Conservation (phyloP, 2,888 invertebrate genomes). For the Eutolmus rufibarbis region DNA sequence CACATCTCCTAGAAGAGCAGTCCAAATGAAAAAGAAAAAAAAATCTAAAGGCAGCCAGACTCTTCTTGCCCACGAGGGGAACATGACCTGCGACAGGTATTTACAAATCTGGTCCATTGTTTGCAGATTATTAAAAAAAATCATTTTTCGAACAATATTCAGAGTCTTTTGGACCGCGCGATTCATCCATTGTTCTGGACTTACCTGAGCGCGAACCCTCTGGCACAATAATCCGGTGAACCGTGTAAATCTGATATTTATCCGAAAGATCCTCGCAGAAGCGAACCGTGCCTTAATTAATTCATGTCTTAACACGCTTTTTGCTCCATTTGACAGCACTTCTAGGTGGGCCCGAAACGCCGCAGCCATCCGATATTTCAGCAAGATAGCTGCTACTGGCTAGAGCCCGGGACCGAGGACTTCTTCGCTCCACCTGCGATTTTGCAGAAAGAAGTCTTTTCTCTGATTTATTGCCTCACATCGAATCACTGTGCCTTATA, state of each 20-base stretch:
- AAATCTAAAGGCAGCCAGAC: not conserved
- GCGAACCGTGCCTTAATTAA: slow-evolving; percentile 39
- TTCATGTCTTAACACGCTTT: slow-evolving; percentile 37
- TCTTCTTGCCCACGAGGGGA: not conserved
- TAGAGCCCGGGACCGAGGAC: not conserved
- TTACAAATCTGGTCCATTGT: slow-evolving; percentile 37
- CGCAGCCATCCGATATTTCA: not conserved
- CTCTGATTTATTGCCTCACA: slow-evolving; percentile 36
- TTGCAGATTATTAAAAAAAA: slow-evolving; percentile 33
- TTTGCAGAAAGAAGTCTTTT: slow-evolving; percentile 9
- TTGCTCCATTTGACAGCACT: slow-evolving; percentile 39
- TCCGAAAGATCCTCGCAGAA: not conserved
- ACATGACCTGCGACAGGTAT: slow-evolving; percentile 31
- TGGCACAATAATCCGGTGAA: slow-evolving; percentile 35
- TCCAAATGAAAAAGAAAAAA: not conserved
- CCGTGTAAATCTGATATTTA: slow-evolving; percentile 38
- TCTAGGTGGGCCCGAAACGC: not conserved
- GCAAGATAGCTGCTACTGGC: not conserved
- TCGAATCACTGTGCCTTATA: slow-evolving; percentile 38
- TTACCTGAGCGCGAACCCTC: slow-evolving; percentile 25
- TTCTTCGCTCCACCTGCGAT: slow-evolving; percentile 10
- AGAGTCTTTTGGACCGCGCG: not conserved
- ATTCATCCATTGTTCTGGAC: slow-evolving; percentile 32
- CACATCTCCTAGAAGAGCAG: not conserved
- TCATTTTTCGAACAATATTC: slow-evolving; percentile 32